Evolutionary conservation across 2,113 vertebrate genomes (phyloP).

Genomic region (Hemiprocne comata): DNA sequence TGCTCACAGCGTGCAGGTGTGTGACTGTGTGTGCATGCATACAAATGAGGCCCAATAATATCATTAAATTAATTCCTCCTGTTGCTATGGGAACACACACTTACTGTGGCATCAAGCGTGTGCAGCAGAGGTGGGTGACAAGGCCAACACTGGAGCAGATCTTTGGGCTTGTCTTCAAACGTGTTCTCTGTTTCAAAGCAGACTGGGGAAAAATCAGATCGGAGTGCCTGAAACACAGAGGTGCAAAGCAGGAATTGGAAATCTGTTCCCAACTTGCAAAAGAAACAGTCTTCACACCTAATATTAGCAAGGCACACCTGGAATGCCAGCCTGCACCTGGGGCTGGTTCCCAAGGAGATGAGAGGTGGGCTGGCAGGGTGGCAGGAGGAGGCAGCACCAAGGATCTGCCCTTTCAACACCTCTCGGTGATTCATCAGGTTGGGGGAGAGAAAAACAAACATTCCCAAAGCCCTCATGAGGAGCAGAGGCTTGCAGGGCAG

Average conservation of each 20-base stretch:
- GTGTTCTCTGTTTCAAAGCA: not conserved
- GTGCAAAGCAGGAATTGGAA: not conserved
- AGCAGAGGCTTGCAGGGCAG: not conserved
- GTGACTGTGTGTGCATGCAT: not conserved
- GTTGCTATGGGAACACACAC: conserved; percentile 31
- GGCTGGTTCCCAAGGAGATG: conserved; percentile 36
- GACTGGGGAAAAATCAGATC: rapidly evolving
- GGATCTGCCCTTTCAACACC: not conserved
- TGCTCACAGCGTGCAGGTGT: not conserved
- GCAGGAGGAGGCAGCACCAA: not conserved
- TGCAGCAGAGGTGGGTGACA: not conserved
- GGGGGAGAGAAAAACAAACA: not conserved
- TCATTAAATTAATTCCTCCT: not conserved
- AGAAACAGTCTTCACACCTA: not conserved
- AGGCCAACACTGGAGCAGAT: not conserved
- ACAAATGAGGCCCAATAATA: not conserved
- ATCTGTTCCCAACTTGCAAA: not conserved
- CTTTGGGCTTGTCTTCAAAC: not conserved
- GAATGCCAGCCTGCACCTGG: not conserved
- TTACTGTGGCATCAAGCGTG: not conserved
- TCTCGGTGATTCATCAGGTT: not conserved
- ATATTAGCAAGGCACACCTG: not conserved
- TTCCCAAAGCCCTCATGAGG: rapidly evolving
- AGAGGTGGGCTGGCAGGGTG: not conserved
- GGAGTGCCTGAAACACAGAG: not conserved